These are phyloP conservation scores for Tragelaphus imberbis DNA, from an alignment of 2,113 vertebrate species.

Conservation along the genomic window DNA sequence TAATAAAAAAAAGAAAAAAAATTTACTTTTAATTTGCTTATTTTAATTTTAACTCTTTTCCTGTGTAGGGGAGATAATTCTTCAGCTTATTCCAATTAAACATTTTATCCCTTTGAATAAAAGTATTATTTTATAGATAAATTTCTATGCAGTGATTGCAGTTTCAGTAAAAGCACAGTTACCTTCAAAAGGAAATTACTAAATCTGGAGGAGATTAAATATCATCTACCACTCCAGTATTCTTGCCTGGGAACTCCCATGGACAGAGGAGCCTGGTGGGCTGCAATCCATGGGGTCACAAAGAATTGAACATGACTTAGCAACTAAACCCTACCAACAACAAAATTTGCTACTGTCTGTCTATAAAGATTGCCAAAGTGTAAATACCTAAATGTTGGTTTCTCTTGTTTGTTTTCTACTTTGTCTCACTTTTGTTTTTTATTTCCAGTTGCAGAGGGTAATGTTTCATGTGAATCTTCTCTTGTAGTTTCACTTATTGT, in stretches of 20 bases:
- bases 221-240: neutral
- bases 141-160: neutral
- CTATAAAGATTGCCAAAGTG: neutral
- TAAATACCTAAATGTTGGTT: neutral
- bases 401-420: neutral
- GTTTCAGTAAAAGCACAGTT: neutral
- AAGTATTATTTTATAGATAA: neutral
- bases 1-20: no score
- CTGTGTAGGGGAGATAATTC: neutral
- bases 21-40: neutral
- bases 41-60: neutral
- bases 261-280: neutral
- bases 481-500: neutral
- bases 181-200: neutral
- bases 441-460: neutral
- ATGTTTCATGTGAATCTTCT: neutral
- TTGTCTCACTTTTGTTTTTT: neutral
- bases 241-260: neutral
- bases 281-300: neutral
- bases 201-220: neutral
- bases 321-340: neutral
- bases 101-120: neutral
- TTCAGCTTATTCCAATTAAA: neutral
- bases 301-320: neutral
- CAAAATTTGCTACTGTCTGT: neutral